Evolutionary conservation across 2,797 vertebrate genomes (phyloP), one percentile per base, ranked within the genome.

Genomic region (Eremophila alpestris): DNA sequence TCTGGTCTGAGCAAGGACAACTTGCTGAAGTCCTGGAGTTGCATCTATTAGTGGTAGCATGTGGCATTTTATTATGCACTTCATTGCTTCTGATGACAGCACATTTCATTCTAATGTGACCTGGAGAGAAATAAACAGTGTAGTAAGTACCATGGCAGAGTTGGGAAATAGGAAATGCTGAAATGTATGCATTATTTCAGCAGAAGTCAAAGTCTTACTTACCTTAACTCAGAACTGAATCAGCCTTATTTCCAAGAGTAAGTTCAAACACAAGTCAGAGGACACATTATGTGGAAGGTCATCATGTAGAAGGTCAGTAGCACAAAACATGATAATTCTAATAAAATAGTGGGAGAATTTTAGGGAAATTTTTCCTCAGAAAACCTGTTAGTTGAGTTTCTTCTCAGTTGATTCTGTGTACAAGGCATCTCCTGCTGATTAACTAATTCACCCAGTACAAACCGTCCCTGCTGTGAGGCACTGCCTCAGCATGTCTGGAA

Each of bases 1-100:
- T 62, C 10, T 65, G 22, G 4, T 79, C 40, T 88, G 40, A 67
- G 12, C 19, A 85, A 89, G 78, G 77, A 82, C 81, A 70, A 10
- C 11, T 40, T 90, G 20, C n/a, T 73, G 34, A 84, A 89, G 67
- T 69, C 55, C 49, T 76, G n/a, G 22, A 67, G 12, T 20, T 95
- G 40, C 29, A 59, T 59, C 34, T 41, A 7, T 89, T 82, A 56
- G 23, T 73, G n/a, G 29, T 41, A 69, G 34, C 75, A 82, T 87
- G 67, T 90, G 91, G 81, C 63, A 63, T 92, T 95, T 96, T 95
- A 92, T 77, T 52, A 80, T 85, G 73, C 36, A 80, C 34, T 83
- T 93, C 80, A 60, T 52, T 24, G 52, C 20, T 83, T 89, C 60
- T 83, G 69, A 93, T 40, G 51, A 75, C 48, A 93, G 26, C 55